Conservation (phyloP, 2,888 invertebrate species). For the Opisthograptis luteolata region DNA sequence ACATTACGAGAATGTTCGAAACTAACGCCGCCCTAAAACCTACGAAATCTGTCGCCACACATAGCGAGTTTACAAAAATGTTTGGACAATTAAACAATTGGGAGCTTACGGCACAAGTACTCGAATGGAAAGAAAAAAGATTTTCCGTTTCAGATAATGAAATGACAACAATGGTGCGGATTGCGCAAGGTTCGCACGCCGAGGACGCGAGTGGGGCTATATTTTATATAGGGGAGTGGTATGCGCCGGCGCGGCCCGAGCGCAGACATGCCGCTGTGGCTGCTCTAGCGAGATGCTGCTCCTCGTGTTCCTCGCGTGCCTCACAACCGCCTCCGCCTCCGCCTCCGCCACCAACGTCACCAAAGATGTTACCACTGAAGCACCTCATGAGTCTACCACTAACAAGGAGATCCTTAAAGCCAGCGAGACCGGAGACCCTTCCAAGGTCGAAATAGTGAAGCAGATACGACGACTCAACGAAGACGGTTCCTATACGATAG, state of each 20-base stretch:
- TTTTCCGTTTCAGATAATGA: conserved; percentile 84
- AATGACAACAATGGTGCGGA: conserved; percentile 79
- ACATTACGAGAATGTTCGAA: conserved; percentile 38
- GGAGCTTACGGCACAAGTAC: conserved; percentile 71
- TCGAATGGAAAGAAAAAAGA: conserved; percentile 78
- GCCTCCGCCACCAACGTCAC: conserved; percentile 54
- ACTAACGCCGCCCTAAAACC: conserved; percentile 46
- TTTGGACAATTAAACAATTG: conserved; percentile 80
- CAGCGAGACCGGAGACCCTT: conserved; percentile 87
- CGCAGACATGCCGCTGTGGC: conserved; percentile 76
- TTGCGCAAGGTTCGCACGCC: conserved; percentile 80
- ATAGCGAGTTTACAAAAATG: conserved; percentile 61
- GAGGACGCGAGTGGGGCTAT: conserved; percentile 74
- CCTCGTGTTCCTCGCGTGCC: conserved; percentile 65
- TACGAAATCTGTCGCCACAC: conserved; percentile 57
- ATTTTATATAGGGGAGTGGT: conserved; percentile 79
- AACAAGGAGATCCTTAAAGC: conserved; percentile 83
- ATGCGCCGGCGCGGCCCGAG: conserved; percentile 69
- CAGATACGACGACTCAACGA: conserved; percentile 92
- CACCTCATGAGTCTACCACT: conserved; percentile 63
- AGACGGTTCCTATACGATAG: conserved; percentile 93
- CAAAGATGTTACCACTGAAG: conserved; percentile 53
- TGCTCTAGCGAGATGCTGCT: conserved; percentile 72
- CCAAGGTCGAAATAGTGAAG: conserved; percentile 91
- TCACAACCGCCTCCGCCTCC: conserved; percentile 48